Evolutionary conservation across 2,113 vertebrate genomes (phyloP), one percentile per base, ranked within the genome.

Genomic region (Antennarius striatus): DNA sequence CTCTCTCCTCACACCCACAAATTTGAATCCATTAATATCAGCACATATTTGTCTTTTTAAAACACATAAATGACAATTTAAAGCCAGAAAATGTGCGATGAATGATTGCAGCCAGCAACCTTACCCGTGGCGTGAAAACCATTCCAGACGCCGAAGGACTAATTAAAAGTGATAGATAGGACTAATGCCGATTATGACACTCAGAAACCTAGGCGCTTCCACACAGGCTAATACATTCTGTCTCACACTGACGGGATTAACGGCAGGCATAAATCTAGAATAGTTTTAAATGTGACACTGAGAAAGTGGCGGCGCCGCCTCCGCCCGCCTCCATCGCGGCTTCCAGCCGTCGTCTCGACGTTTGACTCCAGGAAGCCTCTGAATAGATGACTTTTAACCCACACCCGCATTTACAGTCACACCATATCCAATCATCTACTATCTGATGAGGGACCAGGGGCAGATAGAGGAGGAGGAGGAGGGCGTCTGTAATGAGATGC

Each of bases 81-180:
- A 81, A 79, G 67, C 50, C 32, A 36, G 32, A 36, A 36, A 36
- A 22, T 22, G 22, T 22, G 22, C 22, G 22, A 22, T 22, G 22
- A 22, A 22, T 22, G 22, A 22, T 22, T 22, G 22, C 22, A 22
- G 22, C 22, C 22, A 22, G 22, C 22, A 48, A 71, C 56, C 54
- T 48, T 63, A 53, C 39, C 50, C 73, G 71, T 50, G 63, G 79
- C 71, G 73, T 54, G 69, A 68, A 76, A 78, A 82, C 76, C 57
- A 80, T 73, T 80, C 70, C 22, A 22, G 22, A 46, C 56, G 53
- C 76, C 29, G 28, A 17, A 75, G 76, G 68, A 77, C 86, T 88
- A 81, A 91, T 90, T 88, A 89, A 87, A 83, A 78, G 65, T 82
- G 77, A 84, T 77, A 83, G 71, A 87, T 85, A 74, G 64, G 74